A percentile compares a stretch with the other conserved stretches of the same genome.
Conservation (phyloP, 1,140 invertebrate species). For the Heliconius melpomene region DNA sequence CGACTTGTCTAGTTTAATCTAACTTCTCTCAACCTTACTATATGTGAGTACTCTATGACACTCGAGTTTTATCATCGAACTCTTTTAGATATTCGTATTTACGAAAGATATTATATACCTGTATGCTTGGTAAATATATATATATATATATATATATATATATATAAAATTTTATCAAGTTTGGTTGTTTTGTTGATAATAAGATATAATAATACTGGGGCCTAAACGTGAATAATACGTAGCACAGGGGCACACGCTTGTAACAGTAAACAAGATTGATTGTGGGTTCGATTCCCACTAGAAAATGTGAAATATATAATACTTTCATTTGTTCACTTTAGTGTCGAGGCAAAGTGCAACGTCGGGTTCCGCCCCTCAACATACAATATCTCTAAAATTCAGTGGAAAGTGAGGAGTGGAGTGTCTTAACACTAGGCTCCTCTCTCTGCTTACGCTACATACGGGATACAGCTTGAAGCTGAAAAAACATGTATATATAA, state of each 20-base stretch:
- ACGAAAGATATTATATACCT: neutral
- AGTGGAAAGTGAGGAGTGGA: no score
- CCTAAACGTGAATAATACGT: neutral
- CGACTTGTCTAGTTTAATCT: slow-evolving; percentile 22
- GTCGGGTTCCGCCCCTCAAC: neutral
- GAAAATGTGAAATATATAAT: neutral
- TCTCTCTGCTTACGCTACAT: no score
- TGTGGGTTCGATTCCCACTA: neutral
- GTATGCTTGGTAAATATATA: neutral
- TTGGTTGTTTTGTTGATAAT: no score
- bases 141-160: neutral
- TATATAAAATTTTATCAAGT: neutral
- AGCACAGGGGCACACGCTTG: neutral
- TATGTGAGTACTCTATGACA: slow-evolving; percentile 6
- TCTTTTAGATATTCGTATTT: neutral
- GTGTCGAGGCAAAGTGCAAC: neutral
- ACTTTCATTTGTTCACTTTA: neutral
- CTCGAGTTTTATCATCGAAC: neutral
- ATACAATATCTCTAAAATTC: neutral
- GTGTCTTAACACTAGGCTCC: neutral
- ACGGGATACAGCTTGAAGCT: neutral
- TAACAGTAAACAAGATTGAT: neutral
- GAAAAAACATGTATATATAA: no score
- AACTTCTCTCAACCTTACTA: neutral
- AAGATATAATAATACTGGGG: neutral